A percentile compares a stretch with the other conserved stretches of the same genome.
These are phyloP conservation scores for Eulacestoma nigropectus DNA, from an alignment of 2,113 vertebrate genomes.

Conservation along the genomic window DNA sequence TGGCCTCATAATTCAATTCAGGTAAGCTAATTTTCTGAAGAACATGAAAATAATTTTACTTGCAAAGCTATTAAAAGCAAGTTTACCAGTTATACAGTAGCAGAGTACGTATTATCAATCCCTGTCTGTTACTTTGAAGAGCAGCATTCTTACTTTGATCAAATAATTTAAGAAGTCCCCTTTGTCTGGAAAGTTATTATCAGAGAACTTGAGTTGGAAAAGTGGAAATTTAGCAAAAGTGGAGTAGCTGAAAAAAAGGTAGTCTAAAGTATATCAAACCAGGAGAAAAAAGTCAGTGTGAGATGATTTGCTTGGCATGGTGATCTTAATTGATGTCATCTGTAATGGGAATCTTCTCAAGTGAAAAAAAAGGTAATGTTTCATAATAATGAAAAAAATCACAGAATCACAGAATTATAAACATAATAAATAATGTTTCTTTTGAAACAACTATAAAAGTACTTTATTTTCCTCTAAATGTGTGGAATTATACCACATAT, in stretches of 20 bases:
- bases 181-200: background rate
- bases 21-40: background rate
- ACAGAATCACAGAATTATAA: background rate
- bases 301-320: background rate
- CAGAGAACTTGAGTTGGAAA: background rate
- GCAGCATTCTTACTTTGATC: background rate
- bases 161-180: background rate
- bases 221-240: background rate
- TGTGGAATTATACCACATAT: background rate
- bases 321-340: background rate
- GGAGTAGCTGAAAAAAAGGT: background rate
- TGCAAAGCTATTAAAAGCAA: background rate
- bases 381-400: background rate
- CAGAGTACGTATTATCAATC: background rate
- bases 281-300: background rate
- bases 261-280: background rate
- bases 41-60: background rate
- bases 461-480: background rate
- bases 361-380: background rate
- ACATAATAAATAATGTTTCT: background rate
- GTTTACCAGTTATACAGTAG: background rate
- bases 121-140: background rate
- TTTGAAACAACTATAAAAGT: background rate
- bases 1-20: background rate
- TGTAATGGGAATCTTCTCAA: background rate